Conservation (phyloP, 2,113 vertebrate genomes). For the Suncus etruscus region DNA sequence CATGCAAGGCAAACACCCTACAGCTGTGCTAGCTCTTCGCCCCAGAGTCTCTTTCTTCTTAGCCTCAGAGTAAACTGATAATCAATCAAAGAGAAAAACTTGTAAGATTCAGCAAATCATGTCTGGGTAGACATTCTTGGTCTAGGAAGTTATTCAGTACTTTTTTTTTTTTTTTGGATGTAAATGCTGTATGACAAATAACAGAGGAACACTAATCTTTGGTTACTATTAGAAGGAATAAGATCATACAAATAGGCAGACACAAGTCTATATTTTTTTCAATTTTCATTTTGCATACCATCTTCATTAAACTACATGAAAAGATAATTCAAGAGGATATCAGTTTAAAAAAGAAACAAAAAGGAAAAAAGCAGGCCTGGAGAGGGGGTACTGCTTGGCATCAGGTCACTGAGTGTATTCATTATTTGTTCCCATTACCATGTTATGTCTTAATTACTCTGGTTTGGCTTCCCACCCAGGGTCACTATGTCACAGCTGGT, state of each 20-base stretch:
- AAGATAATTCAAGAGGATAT: constrained; percentile 51
- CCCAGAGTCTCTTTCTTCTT: neutral
- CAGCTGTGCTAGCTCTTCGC: too few relatives aligned
- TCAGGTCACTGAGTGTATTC: constrained; percentile 70
- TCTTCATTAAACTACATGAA: constrained; percentile 29
- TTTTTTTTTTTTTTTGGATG: neutral
- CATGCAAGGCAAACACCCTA: too few relatives aligned
- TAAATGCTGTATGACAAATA: neutral
- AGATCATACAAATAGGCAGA: neutral
- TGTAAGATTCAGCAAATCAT: neutral
- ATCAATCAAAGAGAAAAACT: neutral
- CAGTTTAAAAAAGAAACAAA: constrained; percentile 43
- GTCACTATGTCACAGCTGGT: constrained; percentile 79
- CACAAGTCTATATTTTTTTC: constrained; percentile 5
- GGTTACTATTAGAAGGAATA: neutral
- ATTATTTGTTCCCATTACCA: constrained; percentile 79
- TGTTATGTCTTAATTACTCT: constrained; percentile 82
- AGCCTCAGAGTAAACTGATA: neutral
- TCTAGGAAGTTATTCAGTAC: neutral
- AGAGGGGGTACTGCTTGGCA: neutral
- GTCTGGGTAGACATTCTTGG: neutral
- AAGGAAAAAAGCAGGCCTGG: neutral
- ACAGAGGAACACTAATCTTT: neutral
- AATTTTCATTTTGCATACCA: constrained; percentile 9
- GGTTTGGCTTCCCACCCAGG: constrained; percentile 76